Conservation (phyloP, 1,140 invertebrate genomes). For the Drosophila lini region DNA sequence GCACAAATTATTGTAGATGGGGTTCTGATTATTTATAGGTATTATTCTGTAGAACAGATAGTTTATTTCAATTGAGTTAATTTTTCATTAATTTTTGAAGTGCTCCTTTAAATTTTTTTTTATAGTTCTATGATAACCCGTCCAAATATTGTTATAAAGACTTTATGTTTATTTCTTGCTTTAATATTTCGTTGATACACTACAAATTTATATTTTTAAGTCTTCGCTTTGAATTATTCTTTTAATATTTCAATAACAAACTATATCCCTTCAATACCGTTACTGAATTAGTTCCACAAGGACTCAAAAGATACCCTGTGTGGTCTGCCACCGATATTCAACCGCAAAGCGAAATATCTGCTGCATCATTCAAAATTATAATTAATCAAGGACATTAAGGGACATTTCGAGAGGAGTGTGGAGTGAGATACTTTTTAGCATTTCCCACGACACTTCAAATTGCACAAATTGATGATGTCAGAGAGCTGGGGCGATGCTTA, state of each 20-base stretch:
- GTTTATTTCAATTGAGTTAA: too few species aligned
- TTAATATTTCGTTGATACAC: too few species aligned
- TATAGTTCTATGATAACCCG: too few species aligned
- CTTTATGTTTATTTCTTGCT: too few species aligned
- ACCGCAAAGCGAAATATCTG: conserved; percentile 40
- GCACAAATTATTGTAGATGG: too few species aligned
- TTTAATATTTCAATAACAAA: background rate
- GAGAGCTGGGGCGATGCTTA: conserved; percentile 54
- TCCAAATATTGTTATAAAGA: too few species aligned
- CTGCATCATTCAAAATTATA: conserved; percentile 39
- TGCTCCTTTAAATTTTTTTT: too few species aligned
- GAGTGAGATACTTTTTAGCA: background rate
- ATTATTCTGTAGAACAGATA: too few species aligned
- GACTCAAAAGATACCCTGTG: conserved; percentile 35
- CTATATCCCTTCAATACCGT: background rate
- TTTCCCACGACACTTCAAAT: conserved; percentile 74
- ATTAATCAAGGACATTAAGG: conserved; percentile 59
- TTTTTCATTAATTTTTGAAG: too few species aligned
- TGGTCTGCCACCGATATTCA: conserved; percentile 48
- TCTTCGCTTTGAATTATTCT: too few species aligned
- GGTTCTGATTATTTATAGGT: too few species aligned
- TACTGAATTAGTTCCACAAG: conserved; percentile 18
- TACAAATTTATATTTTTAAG: too few species aligned
- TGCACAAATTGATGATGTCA: conserved; percentile 53
- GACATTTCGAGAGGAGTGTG: background rate